Evolutionary conservation across 2,888 invertebrate genomes (phyloP), one percentile per base, ranked within the genome.

Genomic region (Chouioia cunea): DNA sequence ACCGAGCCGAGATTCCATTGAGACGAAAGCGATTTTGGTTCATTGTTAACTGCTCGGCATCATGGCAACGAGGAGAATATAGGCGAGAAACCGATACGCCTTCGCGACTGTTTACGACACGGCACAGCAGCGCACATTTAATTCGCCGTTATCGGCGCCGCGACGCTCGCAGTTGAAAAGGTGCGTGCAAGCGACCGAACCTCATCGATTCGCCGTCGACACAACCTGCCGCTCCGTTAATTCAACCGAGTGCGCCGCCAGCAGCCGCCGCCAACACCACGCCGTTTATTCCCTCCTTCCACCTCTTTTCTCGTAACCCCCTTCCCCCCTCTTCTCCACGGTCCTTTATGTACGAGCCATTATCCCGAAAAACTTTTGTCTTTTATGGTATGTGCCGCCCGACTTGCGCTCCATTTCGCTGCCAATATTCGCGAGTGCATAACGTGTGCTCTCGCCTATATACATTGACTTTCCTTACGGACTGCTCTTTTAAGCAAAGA

Each of bases 361-460:
- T 70, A 65, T 54, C 22, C 36, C 50, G 56, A 70, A 62, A 36
- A 70, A 70, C 54, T 60, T 65, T 70, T 65, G 56, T 57, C 56
- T 54, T 44, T 44, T 43, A 20, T n/a, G 43, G 46, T 47, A 46
- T 36, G 36, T 36, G 36, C 36, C 36, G 36, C 10, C 36, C 36
- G 36, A 36, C 36, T 36, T 6, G 36, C 36, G 36, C 36, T 36
- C 36, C 36, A 36, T 36, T 36, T 36, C 36, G 36, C 36, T 36
- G 36, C 36, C 36, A 36, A 36, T 36, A 36, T 36, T 36, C 36
- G 36, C 36, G 36, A 36, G 36, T 36, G 36, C 36, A 36, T 36
- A 36, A 36, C 36, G n/a, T 44, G 22, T 3, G n/a, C 4, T n/a
- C 48, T 12, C 47, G 18, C 6, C n/a, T 43, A 27, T 50, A 18